Evolutionary conservation across 2,888 invertebrate genomes (phyloP).

Genomic region (Tillus elongatus): DNA sequence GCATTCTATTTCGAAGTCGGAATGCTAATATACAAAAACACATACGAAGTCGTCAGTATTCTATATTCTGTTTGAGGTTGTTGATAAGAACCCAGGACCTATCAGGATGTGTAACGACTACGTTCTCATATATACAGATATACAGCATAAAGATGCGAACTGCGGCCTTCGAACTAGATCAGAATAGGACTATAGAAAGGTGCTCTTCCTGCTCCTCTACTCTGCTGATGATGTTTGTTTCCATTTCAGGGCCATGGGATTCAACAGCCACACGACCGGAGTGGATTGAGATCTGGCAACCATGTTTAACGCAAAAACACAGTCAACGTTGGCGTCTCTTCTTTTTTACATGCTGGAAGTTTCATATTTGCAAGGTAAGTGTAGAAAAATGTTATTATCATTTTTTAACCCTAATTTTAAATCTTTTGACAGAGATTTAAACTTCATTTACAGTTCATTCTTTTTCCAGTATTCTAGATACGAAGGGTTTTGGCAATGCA

Average conservation of each 20-base stretch:
- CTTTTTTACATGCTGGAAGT: constrained; percentile 32
- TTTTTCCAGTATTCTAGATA: too few species aligned
- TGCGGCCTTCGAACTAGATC: too few species aligned
- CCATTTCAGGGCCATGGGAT: constrained; percentile 38
- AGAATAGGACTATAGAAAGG: too few species aligned
- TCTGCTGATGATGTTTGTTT: too few species aligned
- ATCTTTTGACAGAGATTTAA: too few species aligned
- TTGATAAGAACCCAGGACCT: constrained; percentile 28
- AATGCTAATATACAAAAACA: constrained; percentile 28
- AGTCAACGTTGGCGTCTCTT: constrained; percentile 30
- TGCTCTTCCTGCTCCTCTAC: too few species aligned
- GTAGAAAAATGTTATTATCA: constrained; percentile 6
- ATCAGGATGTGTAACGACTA: too few species aligned
- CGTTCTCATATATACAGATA: too few species aligned
- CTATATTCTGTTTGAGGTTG: constrained; percentile 37
- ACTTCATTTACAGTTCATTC: too few species aligned
- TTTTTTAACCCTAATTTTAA: too few species aligned
- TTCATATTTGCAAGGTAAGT: constrained; percentile 33
- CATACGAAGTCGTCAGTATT: constrained; percentile 29
- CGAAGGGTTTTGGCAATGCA: too few species aligned
- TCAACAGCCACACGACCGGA: constrained; percentile 35
- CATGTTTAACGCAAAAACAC: constrained; percentile 34
- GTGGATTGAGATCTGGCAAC: constrained; percentile 39
- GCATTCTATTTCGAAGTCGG: constrained; percentile 24
- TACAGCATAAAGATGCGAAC: too few species aligned